Percentiles rank a stretch among this genome's conserved stretches.
phyloP scores from a whole-genome alignment of 2,888 invertebrate species.

The Biston stratarius region DNA sequence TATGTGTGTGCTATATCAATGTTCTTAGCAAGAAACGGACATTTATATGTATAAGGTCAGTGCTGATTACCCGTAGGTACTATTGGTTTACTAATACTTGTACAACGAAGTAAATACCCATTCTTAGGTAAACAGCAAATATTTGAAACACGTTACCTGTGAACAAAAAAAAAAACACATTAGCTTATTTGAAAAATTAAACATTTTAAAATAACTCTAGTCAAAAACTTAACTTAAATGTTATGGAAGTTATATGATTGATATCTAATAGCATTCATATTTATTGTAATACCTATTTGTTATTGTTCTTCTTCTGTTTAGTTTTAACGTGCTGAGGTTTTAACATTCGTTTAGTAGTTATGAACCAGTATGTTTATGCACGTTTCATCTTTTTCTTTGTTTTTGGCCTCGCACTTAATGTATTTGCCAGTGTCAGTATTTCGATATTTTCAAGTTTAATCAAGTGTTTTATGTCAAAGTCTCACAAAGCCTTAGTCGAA shows the following conservation, averaged over 20 bases:
- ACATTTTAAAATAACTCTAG: neutral
- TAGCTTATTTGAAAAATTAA: neutral
- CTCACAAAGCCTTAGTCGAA: no score
- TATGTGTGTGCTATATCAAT: no score
- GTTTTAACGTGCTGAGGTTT: neutral
- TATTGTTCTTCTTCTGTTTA: neutral
- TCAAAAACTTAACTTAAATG: neutral
- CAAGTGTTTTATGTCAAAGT: no score
- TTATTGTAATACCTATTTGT: no score
- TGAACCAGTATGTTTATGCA: no score
- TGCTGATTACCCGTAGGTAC: neutral
- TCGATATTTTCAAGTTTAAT: no score
- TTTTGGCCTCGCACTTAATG: no score
- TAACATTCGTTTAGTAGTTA: no score
- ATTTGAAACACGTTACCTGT: conserved; percentile 18
- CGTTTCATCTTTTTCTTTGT: no score
- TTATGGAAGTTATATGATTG: neutral
- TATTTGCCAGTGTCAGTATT: no score
- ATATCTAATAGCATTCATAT: no score
- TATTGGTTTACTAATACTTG: neutral
- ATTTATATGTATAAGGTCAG: neutral
- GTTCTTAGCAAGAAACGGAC: neutral
- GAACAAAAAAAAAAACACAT: conserved; percentile 12
- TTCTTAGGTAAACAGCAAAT: neutral
- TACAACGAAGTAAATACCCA: neutral